Conservation (phyloP, 1,140 invertebrate genomes). For the Leptoteleia sp. region DNA sequence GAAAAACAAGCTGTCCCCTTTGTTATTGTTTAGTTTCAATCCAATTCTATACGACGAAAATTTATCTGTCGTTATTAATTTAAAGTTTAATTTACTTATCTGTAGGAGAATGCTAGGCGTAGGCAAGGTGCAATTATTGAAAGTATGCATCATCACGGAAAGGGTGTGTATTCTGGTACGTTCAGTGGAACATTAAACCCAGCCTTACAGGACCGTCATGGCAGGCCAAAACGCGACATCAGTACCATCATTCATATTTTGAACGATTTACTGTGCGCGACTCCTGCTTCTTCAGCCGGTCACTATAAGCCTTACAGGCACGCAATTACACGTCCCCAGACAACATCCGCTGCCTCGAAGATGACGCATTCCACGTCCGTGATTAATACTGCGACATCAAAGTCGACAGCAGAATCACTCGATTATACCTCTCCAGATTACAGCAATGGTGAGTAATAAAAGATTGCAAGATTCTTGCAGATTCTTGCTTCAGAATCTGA, state of each 20-base stretch:
- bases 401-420: constrained; percentile 25
- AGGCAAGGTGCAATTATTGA: constrained; percentile 92
- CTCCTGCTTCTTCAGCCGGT: constrained; percentile 83
- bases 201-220: constrained; percentile 94
- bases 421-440: constrained; percentile 56
- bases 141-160: constrained; percentile 95
- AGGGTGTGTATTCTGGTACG: constrained; percentile 92
- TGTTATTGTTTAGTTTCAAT: neutral
- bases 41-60: too few species aligned
- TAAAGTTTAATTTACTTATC: constrained; percentile 12
- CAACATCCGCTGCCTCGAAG: constrained; percentile 54
- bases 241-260: constrained; percentile 97
- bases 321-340: constrained; percentile 71
- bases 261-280: constrained; percentile 94
- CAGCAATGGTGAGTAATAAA: constrained; percentile 78
- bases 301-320: constrained; percentile 78
- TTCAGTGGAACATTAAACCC: constrained; percentile 95
- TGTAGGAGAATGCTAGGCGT: constrained; percentile 78
- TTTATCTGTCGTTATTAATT: neutral
- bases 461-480: too few species aligned
- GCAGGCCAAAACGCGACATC: constrained; percentile 94
- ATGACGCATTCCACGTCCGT: constrained; percentile 49
- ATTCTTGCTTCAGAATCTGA: too few species aligned
- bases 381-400: constrained; percentile 57
- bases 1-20: neutral